These are phyloP conservation scores for Stramonita haemastoma DNA, from an alignment of 2,888 invertebrate genomes.

Conservation along the genomic window DNA sequence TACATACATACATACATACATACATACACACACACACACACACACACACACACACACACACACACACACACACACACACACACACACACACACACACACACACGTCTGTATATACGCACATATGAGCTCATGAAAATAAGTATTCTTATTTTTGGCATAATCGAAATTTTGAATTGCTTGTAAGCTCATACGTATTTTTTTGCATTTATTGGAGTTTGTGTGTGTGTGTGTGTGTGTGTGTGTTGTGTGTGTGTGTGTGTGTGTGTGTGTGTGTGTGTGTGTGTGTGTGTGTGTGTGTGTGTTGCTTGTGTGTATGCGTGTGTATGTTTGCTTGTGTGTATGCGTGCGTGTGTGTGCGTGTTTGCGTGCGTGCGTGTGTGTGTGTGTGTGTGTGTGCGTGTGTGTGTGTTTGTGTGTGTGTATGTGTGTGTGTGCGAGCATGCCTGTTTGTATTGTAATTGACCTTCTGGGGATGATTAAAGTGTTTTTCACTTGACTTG, in stretches of 20 bases:
- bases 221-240: neutral
- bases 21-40: neutral
- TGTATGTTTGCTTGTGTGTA: too few relatives aligned
- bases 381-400: too few relatives aligned
- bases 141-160: neutral
- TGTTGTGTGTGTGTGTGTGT: neutral
- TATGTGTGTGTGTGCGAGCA: too few relatives aligned
- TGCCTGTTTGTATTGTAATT: too few relatives aligned
- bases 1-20: neutral
- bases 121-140: neutral
- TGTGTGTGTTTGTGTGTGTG: too few relatives aligned
- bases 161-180: neutral
- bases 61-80: slow-evolving; percentile 17
- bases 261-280: too few relatives aligned
- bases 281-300: too few relatives aligned
- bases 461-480: too few relatives aligned
- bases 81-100: slow-evolving; percentile 21
- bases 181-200: neutral
- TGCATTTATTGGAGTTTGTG: neutral
- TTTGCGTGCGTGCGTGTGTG: too few relatives aligned
- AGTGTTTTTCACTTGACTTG: too few relatives aligned
- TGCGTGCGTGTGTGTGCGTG: too few relatives aligned
- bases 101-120: neutral
- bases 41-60: neutral
- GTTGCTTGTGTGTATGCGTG: too few relatives aligned